These are phyloP conservation scores for Ceratoteleas bidentatus DNA, from an alignment of 1,140 invertebrate genomes.

Conservation along the genomic window DNA sequence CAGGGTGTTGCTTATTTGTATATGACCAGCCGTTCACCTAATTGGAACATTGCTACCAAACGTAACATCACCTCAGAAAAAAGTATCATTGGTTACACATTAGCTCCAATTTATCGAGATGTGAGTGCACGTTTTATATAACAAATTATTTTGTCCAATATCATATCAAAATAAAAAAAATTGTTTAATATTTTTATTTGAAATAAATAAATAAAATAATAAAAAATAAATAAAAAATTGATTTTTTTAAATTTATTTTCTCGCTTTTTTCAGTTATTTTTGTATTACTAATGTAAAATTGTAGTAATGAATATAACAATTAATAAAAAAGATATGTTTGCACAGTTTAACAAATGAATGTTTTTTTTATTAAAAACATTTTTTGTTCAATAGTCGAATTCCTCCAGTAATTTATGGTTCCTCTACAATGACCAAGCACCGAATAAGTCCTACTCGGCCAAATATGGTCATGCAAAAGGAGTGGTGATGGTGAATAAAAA, in stretches of 20 bases:
- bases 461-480: constrained; percentile 92
- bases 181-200: too few species aligned
- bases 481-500: constrained; percentile 87
- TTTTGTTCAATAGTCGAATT: constrained; percentile 54
- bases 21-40: constrained; percentile 83
- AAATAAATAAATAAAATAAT: too few species aligned
- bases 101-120: constrained; percentile 85
- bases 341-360: constrained; percentile 35
- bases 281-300: not conserved
- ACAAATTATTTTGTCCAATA: not conserved
- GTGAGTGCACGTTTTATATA: constrained; percentile 65
- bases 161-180: not conserved
- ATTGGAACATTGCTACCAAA: constrained; percentile 86
- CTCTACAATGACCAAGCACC: constrained; percentile 94
- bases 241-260: too few species aligned
- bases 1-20: constrained; percentile 88
- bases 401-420: constrained; percentile 82
- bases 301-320: too few species aligned
- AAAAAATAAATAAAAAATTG: too few species aligned
- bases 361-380: not conserved
- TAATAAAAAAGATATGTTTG: too few species aligned
- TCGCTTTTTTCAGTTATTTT: not conserved
- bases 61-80: constrained; percentile 85
- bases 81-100: constrained; percentile 88
- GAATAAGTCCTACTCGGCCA: constrained; percentile 80